A percentile compares a stretch with the other conserved stretches of the same genome.
Conservation (phyloP, 2,888 invertebrate genomes). For the Pocota personata region DNA sequence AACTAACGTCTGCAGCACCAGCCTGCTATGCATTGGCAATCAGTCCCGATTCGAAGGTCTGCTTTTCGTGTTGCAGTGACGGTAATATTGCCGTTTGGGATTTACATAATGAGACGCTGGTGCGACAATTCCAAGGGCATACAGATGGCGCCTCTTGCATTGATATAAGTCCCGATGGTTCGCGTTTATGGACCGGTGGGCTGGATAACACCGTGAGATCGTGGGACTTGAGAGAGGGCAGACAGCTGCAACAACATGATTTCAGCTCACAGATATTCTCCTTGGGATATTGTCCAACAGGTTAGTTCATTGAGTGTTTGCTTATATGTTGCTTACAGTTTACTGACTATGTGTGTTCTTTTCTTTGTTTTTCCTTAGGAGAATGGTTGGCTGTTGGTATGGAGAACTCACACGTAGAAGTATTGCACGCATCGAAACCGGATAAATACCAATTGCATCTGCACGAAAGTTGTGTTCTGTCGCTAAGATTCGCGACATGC, state of each 20-base stretch:
- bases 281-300: slow-evolving; percentile 95
- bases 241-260: slow-evolving; percentile 97
- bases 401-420: slow-evolving; percentile 99
- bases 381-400: slow-evolving; percentile 99
- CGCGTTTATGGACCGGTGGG: slow-evolving; percentile 95
- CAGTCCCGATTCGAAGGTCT: slow-evolving; percentile 97
- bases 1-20: slow-evolving; percentile 94
- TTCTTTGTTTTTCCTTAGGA: slow-evolving; percentile 82
- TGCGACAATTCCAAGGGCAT: slow-evolving; percentile 97
- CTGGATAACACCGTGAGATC: slow-evolving; percentile 98
- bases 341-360: neutral
- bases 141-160: slow-evolving; percentile 99
- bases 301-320: slow-evolving; percentile 77
- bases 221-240: slow-evolving; percentile 97
- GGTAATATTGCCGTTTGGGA: slow-evolving; percentile 99
- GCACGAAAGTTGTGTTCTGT: slow-evolving; percentile 98
- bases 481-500: slow-evolving; percentile 96
- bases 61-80: slow-evolving; percentile 99
- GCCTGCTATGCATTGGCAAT: slow-evolving; percentile 99
- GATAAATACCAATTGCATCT: slow-evolving; percentile 98
- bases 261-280: slow-evolving; percentile 96
- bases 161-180: slow-evolving; percentile 97
- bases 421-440: slow-evolving; percentile 93
- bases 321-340: slow-evolving; percentile 95
- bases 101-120: slow-evolving; percentile 94